These are phyloP conservation scores for Bombylius discolor DNA, from an alignment of 2,888 invertebrate species.

Conservation along the genomic window DNA sequence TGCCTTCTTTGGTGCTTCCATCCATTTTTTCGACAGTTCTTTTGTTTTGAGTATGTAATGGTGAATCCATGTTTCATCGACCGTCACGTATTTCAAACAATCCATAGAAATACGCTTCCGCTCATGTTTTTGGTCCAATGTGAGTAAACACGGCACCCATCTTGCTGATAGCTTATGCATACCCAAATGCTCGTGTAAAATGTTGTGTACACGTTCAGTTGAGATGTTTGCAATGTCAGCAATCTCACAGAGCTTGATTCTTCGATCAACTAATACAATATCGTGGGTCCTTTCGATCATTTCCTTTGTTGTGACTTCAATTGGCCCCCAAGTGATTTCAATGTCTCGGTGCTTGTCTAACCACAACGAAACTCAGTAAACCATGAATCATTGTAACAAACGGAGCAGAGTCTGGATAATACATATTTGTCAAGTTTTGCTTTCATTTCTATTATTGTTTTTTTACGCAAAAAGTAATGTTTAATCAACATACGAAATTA, in stretches of 20 bases:
- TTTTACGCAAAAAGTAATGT: neutral
- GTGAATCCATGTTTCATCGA: conserved; percentile 29
- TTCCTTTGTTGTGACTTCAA: conserved; percentile 2
- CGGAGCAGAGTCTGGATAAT: conserved; percentile 1
- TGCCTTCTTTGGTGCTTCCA: neutral
- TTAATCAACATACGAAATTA: neutral
- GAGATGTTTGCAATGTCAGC: conserved; percentile 17
- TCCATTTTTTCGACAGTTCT: conserved; percentile 2
- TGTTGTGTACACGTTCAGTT: no score
- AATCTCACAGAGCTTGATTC: conserved; percentile 22
- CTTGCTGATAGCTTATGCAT: conserved; percentile 24
- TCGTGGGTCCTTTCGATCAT: conserved; percentile 18
- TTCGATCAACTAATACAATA: conserved; percentile 20
- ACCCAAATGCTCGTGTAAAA: conserved; percentile 20
- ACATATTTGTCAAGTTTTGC: conserved; percentile 1
- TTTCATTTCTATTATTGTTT: neutral
- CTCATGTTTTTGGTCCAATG: conserved; percentile 20
- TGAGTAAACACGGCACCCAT: conserved; percentile 27
- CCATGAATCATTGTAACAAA: neutral
- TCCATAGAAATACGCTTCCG: conserved; percentile 20
- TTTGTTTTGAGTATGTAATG: conserved; percentile 24
- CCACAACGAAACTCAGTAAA: conserved; percentile 1
- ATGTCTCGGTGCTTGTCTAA: neutral
- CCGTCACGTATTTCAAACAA: conserved; percentile 23
- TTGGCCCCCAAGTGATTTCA: neutral